Percentiles rank a stretch among this genome's conserved stretches.
These are phyloP conservation scores for Ptychoptera albimana DNA, from an alignment of 2,888 invertebrate species.

Conservation along the genomic window DNA sequence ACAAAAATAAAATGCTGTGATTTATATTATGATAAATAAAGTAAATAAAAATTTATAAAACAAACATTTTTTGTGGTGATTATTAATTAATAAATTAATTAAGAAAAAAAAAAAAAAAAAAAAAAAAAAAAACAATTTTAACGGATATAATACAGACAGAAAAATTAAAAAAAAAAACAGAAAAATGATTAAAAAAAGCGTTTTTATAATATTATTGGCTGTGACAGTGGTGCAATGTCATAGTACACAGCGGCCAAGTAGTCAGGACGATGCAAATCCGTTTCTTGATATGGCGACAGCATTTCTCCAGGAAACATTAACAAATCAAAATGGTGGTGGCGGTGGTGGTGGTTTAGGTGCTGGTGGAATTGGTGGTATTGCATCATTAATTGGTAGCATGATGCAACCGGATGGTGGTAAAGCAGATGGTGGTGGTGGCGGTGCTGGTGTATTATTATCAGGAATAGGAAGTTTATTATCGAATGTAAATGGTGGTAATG, in stretches of 20 bases:
- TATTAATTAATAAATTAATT: no score
- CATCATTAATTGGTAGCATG: constrained; percentile 47
- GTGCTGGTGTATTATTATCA: constrained; percentile 26
- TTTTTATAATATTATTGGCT: not conserved
- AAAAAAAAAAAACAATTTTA: no score
- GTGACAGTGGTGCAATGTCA: constrained; percentile 7
- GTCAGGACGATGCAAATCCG: constrained; percentile 40
- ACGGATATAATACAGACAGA: no score
- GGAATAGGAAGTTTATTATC: constrained; percentile 26
- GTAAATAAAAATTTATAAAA: no score
- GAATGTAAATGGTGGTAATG: constrained; percentile 30
- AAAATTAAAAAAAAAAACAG: no score
- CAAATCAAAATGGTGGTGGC: constrained; percentile 22
- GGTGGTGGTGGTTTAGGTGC: constrained; percentile 30
- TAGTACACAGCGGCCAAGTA: constrained; percentile 19
- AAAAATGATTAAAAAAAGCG: no score
- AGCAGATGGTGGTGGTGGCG: constrained; percentile 21
- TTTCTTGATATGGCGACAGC: constrained; percentile 52
- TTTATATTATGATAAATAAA: not conserved
- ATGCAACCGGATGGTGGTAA: constrained; percentile 48
- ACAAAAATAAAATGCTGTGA: not conserved
- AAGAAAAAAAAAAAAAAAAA: no score
- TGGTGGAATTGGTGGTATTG: constrained; percentile 37
- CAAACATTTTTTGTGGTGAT: not conserved
- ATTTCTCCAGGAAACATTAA: constrained; percentile 44